Base-by-base conservation (phyloP, 2,113 vertebrate genomes). In the Tachysurus fulvidraco region DNA sequence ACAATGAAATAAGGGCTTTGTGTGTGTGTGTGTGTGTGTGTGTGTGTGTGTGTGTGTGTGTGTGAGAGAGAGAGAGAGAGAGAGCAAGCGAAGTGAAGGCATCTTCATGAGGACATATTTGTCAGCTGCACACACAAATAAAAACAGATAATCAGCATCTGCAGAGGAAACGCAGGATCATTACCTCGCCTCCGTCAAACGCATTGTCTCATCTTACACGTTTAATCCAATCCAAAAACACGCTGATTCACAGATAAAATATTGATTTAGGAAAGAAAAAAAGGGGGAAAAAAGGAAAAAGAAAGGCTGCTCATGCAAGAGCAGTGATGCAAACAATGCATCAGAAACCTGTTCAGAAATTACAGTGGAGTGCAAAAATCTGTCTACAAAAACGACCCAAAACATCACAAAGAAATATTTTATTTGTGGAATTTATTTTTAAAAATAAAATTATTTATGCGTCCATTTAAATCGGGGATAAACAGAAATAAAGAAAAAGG, bases 41-140 rank as follows among this genome's bases (percentile, higher is more conserved):
- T 77, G 83, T 67, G 69, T 78, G 71, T 62, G 83, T 69, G 44
- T 54, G 64, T 78, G 73, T 52, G 86, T 77, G n/a, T n/a, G n/a
- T n/a, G n/a, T n/a, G n/a, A 41, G 59, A 23, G 28, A 44, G 23
- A 41, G n/a, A 19, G 46, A 41, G 59, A 23, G 28, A 44, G 23
- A 41, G n/a, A 19, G 46, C 16, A 30, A 16, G 30, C 17, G 16
- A 59, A 69, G 64, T 64, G 55, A 64, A 87, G 88, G 44, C 83
- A 88, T 85, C 83, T 88, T 76, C 77, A 57, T n/a, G 67, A 87
- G 57, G 81, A 71, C 76, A 87, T 81, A 87, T 89, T 74, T 89
- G 67, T 81, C 73, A 85, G 54, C 81, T 78, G 71, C 65, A 52
- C 80, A 88, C 81, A 77, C 83, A 88, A 84, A 88, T 77, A 88